Conservation (phyloP, 2,113 vertebrate genomes). For the Albula goreensis region DNA sequence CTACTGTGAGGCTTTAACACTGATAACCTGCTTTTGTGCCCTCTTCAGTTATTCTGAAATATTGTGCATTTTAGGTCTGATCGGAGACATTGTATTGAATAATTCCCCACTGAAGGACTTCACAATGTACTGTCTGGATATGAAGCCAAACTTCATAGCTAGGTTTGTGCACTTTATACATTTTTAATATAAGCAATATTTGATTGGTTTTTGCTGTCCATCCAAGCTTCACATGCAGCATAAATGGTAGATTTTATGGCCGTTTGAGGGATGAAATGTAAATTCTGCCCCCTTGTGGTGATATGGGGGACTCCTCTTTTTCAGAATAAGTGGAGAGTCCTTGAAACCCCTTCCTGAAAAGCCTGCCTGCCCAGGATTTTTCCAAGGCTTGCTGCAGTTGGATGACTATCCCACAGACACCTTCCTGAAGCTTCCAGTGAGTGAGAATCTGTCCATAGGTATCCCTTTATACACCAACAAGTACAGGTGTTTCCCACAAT, state of each 20-base stretch:
- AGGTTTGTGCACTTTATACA: constrained; percentile 48
- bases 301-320: constrained; percentile 8
- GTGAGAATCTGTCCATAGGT: constrained; percentile 8
- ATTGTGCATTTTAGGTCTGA: constrained; percentile 55
- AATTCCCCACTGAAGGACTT: constrained; percentile 62
- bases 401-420: constrained; percentile 76
- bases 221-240: neutral
- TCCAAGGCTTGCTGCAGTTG: constrained; percentile 71
- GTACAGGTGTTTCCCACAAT: neutral
- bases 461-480: neutral
- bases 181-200: neutral
- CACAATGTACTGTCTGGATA: constrained; percentile 62
- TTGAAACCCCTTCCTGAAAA: constrained; percentile 71
- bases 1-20: neutral
- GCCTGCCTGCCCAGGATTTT: constrained; percentile 73
- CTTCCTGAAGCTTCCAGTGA: constrained; percentile 81
- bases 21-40: neutral
- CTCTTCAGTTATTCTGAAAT: constrained; percentile 2
- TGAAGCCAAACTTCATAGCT: constrained; percentile 66
- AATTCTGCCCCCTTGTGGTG: neutral
- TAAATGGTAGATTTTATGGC: neutral
- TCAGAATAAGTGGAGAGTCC: constrained; percentile 61
- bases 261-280: neutral
- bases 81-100: constrained; percentile 65
- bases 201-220: neutral